Evolutionary conservation across 1,140 invertebrate genomes (phyloP).

Genomic region (Caenorhabditis remanei): DNA sequence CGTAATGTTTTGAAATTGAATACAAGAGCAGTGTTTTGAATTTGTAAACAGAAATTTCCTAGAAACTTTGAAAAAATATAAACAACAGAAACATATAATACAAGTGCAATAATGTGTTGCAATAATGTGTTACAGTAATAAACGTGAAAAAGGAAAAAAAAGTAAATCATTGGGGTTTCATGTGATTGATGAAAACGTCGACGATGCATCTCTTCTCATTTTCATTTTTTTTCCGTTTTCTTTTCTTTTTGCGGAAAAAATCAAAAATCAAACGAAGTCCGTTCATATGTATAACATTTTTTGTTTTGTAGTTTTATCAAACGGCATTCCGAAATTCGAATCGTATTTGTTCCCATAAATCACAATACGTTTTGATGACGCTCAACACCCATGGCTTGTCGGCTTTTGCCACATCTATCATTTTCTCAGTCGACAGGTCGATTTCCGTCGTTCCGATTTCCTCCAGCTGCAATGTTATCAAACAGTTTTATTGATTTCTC

Average conservation of each 20-base stretch:
- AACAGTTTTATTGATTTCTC: neutral
- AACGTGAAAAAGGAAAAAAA: too few relatives aligned
- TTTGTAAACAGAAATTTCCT: too few relatives aligned
- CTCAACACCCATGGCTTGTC: neutral
- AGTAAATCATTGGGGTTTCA: neutral
- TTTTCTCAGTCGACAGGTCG: conserved; percentile 9
- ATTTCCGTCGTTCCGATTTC: conserved; percentile 31
- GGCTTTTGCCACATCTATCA: conserved; percentile 37
- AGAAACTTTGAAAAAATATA: too few relatives aligned
- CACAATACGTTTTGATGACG: neutral
- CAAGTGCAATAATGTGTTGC: too few relatives aligned
- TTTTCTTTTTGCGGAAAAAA: neutral
- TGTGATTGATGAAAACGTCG: neutral
- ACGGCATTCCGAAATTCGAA: conserved; percentile 3
- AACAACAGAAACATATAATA: too few relatives aligned
- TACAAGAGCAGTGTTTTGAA: too few relatives aligned
- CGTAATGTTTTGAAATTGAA: too few relatives aligned
- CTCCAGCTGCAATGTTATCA: conserved; percentile 28
- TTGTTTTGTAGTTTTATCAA: neutral
- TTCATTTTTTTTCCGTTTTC: neutral
- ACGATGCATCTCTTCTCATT: neutral
- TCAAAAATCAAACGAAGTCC: conserved; percentile 23
- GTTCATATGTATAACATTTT: neutral
- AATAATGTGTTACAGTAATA: too few relatives aligned
- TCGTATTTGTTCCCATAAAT: conserved; percentile 45